Conservation (phyloP, 2,888 invertebrate genomes). For the Dryobota labecula region DNA sequence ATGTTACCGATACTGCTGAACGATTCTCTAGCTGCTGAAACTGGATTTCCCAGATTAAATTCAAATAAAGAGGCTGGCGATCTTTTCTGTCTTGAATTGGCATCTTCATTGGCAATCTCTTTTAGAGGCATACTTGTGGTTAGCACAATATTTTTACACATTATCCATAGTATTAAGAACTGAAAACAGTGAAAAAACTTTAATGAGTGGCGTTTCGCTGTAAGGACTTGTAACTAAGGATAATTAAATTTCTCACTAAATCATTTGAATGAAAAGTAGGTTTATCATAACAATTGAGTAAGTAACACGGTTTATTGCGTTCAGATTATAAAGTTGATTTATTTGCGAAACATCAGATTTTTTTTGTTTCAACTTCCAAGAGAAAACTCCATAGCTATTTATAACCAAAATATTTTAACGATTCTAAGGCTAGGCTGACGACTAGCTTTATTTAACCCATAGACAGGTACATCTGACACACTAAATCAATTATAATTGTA, state of each 20-base stretch:
- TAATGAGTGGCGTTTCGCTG: slow-evolving; percentile 1
- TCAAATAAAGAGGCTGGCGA: slow-evolving; percentile 59
- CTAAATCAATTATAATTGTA: too few species aligned
- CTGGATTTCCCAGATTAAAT: slow-evolving; percentile 31
- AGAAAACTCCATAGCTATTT: background rate
- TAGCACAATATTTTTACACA: slow-evolving; percentile 18
- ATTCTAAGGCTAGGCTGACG: too few species aligned
- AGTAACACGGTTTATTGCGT: background rate
- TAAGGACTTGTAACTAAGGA: background rate
- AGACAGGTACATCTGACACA: background rate
- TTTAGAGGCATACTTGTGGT: slow-evolving; percentile 28
- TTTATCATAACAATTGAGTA: background rate
- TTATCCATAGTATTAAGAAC: slow-evolving; percentile 41
- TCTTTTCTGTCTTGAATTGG: slow-evolving; percentile 35
- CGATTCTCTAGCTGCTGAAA: slow-evolving; percentile 24
- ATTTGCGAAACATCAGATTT: background rate
- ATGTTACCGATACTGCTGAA: slow-evolving; percentile 36
- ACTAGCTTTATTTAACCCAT: background rate
- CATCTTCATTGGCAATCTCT: background rate
- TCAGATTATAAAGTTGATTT: background rate
- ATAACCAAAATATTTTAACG: background rate
- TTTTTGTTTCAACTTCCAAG: background rate
- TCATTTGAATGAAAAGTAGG: background rate
- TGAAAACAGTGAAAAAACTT: slow-evolving; percentile 29
- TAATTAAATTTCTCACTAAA: background rate